Evolutionary conservation across 2,113 vertebrate species (phyloP).

Genomic region (Vidua chalybeata): DNA sequence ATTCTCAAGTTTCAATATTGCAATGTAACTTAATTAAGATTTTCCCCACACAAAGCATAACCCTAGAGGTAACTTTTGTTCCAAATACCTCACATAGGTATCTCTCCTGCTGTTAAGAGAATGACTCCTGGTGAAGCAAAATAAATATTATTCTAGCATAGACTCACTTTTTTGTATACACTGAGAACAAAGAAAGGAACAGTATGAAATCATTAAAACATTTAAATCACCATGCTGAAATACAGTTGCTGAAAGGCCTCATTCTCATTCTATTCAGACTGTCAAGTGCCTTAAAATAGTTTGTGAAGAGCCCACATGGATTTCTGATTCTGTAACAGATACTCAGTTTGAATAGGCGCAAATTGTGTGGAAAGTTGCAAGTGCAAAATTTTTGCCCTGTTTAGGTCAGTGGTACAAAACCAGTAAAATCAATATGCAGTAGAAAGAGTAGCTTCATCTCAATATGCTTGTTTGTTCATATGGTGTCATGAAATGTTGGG

Average conservation of each 20-base stretch:
- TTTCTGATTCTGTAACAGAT: neutral
- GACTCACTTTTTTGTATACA: conserved; percentile 10
- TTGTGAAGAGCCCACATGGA: neutral
- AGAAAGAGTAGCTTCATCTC: neutral
- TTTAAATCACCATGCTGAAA: conserved; percentile 29
- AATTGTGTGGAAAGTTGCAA: neutral
- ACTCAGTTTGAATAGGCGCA: neutral
- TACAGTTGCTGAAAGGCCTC: neutral
- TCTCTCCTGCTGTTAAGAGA: conserved; percentile 43
- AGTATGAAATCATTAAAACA: conserved; percentile 43
- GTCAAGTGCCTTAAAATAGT: neutral
- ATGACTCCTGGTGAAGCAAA: conserved; percentile 9
- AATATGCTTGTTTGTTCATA: neutral
- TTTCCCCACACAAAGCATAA: conserved; percentile 29
- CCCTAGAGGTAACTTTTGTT: conserved; percentile 52
- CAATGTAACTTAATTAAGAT: conserved; percentile 63
- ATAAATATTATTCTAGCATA: conserved; percentile 49
- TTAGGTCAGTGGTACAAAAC: neutral
- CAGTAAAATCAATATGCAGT: neutral
- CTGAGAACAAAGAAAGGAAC: neutral
- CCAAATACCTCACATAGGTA: conserved; percentile 23
- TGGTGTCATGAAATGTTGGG: neutral
- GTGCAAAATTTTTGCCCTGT: neutral
- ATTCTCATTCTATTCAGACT: neutral
- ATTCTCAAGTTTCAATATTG: conserved; percentile 57